Evolutionary conservation across 2,113 vertebrate genomes (phyloP), one percentile per base, ranked within the genome.

Genomic region (Montifringilla adamsi): DNA sequence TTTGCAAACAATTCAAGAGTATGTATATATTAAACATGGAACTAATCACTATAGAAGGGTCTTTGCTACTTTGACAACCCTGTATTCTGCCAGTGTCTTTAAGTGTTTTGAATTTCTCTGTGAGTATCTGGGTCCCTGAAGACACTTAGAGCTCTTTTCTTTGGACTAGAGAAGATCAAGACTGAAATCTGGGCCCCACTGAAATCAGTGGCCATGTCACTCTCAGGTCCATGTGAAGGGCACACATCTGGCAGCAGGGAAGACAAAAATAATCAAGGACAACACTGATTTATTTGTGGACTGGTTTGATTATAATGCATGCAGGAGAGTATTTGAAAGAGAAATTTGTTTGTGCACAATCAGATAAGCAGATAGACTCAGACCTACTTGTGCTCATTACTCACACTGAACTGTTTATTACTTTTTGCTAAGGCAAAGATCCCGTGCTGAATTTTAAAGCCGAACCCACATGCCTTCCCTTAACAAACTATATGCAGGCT

Each of bases 21-120:
- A 97, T 97, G 33, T 96, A 97, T 98, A 97, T 96, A 97, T 98
- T 98, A 98, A 98, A 98, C 96, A 97, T 97, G 97, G 97, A 97
- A 98, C 96, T 97, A 98, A 98, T 98, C 97, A 97, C 95, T 92
- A 60, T 96, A 96, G 95, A 97, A 97, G 94, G 95, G 96, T 96
- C 96, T 97, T 96, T 97, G 96, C 96, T 95, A 91, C 96, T 97
- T 96, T 97, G 95, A 95, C 95, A 94, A 80, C 74, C 24, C 86
- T 81, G 63, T 58, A 55, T 67, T 63, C 63, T 80, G 73, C 90
- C 49, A 11, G n/a, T 52, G 30, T 91, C 86, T 95, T 80, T 59
- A 91, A 96, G 63, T 84, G 72, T 83, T 93, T 91, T 94, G 87
- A 77, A 86, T 90, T 91, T 90, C 89, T 90, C 72, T 74, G 46